Percentiles rank a stretch among this genome's conserved stretches.
Evolutionary conservation across 64 coral and sea anemone species (phyloP).

Genomic region (Trachythela sp.): DNA sequence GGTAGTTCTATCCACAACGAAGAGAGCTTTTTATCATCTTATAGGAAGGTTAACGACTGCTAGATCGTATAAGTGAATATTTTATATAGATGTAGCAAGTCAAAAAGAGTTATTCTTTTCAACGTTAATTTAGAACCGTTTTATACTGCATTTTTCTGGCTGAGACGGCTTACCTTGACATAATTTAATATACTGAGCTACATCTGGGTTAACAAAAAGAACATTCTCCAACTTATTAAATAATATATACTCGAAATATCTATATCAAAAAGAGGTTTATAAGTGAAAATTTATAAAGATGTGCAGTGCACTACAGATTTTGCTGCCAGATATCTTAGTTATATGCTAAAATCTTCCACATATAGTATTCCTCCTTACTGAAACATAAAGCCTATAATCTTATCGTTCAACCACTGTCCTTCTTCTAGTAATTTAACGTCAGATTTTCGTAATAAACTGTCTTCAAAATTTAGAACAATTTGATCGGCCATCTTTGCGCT

Average conservation of each 20-base stretch:
- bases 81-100: too few species aligned
- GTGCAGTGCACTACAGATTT: background rate
- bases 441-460: slow-evolving; percentile 80
- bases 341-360: background rate
- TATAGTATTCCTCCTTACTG: slow-evolving; percentile 51
- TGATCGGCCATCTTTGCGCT: slow-evolving; percentile 24
- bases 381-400: slow-evolving; percentile 88
- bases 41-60: too few species aligned
- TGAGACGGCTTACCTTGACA: slow-evolving; percentile 51
- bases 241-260: slow-evolving; percentile 78
- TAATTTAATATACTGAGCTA: slow-evolving; percentile 82
- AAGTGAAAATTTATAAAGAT: background rate
- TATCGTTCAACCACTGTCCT: slow-evolving; percentile 90
- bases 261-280: slow-evolving; percentile 36
- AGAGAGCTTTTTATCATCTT: too few species aligned
- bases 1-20: too few species aligned
- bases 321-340: background rate
- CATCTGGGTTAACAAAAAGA: slow-evolving; percentile 80
- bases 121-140: too few species aligned
- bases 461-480: slow-evolving; percentile 83
- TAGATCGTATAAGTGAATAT: too few species aligned
- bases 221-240: slow-evolving; percentile 63
- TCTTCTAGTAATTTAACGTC: slow-evolving; percentile 69
- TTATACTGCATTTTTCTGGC: background rate
- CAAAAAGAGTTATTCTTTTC: too few species aligned